These are phyloP conservation scores for Peromyscus attwateri DNA, from an alignment of 2,797 vertebrate species.

Conservation along the genomic window DNA sequence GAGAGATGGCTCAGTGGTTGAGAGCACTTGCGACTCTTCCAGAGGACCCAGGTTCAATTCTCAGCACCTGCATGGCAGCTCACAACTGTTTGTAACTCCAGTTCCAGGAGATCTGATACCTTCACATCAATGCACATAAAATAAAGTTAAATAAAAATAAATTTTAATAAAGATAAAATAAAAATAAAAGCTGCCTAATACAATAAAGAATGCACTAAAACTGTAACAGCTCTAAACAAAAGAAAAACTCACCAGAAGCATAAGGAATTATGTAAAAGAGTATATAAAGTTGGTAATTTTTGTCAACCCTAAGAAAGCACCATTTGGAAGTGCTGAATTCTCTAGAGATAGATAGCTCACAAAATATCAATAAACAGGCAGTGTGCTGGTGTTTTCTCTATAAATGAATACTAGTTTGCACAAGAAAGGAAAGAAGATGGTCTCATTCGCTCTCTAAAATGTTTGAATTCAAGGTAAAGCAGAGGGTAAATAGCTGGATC, in stretches of 20 bases:
- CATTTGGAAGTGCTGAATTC: conserved; percentile 1
- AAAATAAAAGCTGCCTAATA: neutral
- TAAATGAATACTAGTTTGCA: neutral
- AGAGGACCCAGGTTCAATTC: neutral
- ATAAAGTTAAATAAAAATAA: neutral
- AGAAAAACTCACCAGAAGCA: neutral
- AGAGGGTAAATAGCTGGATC: neutral
- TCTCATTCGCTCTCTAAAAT: conserved; percentile 24
- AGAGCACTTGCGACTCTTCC: neutral
- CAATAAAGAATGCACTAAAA: neutral
- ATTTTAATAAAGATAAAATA: neutral
- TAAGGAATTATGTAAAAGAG: neutral
- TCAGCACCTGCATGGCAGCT: neutral
- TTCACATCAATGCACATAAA: neutral
- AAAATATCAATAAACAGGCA: conserved; percentile 18
- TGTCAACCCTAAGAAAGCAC: conserved; percentile 39
- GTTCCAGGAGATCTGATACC: neutral
- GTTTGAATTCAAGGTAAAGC: conserved; percentile 37
- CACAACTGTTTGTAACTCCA: neutral
- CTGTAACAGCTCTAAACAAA: neutral
- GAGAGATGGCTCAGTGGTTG: neutral
- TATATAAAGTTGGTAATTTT: conserved; percentile 28
- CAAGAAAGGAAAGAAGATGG: neutral
- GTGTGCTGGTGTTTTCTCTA: neutral
- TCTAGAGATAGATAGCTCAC: neutral